These are phyloP conservation scores for Nymphalis io DNA, from an alignment of 1,140 invertebrate genomes.

Conservation along the genomic window DNA sequence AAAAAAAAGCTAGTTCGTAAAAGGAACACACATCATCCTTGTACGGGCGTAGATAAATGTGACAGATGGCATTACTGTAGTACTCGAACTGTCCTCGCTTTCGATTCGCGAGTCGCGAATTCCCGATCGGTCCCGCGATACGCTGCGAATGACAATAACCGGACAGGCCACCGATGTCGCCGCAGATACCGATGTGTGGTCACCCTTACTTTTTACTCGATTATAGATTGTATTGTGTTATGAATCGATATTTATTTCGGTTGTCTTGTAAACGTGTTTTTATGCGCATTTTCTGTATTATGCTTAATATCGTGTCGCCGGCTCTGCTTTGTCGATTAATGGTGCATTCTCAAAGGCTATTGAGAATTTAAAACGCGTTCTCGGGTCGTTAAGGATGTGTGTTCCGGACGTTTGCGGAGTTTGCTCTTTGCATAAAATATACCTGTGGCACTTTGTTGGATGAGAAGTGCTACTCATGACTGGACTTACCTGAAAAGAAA, in stretches of 20 bases:
- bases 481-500: conserved; percentile 50
- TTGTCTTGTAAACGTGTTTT: conserved; percentile 57
- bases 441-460: conserved; percentile 19
- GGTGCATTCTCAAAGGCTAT: conserved; percentile 49
- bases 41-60: conserved; percentile 41
- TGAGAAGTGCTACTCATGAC: conserved; percentile 4
- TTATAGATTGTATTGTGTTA: conserved; percentile 77
- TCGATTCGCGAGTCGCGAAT: conserved; percentile 45
- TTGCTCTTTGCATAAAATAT: conserved; percentile 29
- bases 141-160: conserved; percentile 63
- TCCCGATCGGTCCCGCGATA: conserved; percentile 59
- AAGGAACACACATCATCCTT: conserved; percentile 19
- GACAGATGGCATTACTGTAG: conserved; percentile 54
- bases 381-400: conserved; percentile 60
- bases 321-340: conserved; percentile 53
- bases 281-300: conserved; percentile 59
- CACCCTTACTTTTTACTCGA: conserved; percentile 72
- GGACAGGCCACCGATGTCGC: conserved; percentile 58
- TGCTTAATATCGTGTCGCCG: conserved; percentile 53
- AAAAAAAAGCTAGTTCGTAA: conserved; percentile 1
- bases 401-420: conserved; percentile 39
- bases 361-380: conserved; percentile 66
- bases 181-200: conserved; percentile 62
- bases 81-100: conserved; percentile 45
- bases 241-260: conserved; percentile 73